Evolutionary conservation across 1,140 invertebrate genomes (phyloP).

Genomic region (Drosophila sechellia): DNA sequence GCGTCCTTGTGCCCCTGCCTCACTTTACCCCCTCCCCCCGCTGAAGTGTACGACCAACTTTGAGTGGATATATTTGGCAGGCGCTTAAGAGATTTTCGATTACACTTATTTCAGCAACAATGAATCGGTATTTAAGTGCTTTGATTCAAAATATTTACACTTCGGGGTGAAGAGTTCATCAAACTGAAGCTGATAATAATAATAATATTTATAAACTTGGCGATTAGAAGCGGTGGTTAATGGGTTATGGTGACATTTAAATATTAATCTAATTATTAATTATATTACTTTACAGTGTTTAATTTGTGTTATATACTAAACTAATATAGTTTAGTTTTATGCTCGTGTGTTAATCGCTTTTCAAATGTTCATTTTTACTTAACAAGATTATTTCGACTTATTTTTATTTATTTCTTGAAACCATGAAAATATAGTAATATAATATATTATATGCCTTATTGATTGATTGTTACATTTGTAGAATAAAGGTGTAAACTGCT

Average conservation of each 20-base stretch:
- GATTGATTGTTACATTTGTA: too few relatives aligned
- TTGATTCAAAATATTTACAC: conserved; percentile 39
- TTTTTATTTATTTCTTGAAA: too few relatives aligned
- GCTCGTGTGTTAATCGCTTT: too few relatives aligned
- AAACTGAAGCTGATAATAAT: conserved; percentile 25
- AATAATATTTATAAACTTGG: conserved; percentile 23
- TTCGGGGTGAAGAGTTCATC: conserved; percentile 23
- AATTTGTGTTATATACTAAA: too few relatives aligned
- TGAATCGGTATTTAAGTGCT: conserved; percentile 37
- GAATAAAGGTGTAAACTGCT: too few relatives aligned
- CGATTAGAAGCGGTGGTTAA: conserved; percentile 2
- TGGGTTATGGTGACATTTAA: not conserved
- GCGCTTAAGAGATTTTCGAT: conserved; percentile 73
- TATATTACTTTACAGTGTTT: not conserved
- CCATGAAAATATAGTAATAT: too few relatives aligned
- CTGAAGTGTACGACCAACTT: not conserved
- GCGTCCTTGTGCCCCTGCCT: conserved; percentile 12
- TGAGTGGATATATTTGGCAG: conserved; percentile 47
- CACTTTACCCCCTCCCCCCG: not conserved
- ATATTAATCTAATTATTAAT: not conserved
- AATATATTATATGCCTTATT: too few relatives aligned
- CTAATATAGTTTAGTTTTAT: too few relatives aligned
- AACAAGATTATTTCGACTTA: too few relatives aligned
- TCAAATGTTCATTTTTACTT: too few relatives aligned
- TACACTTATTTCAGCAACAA: conserved; percentile 45